Evolutionary conservation across 1,140 invertebrate species (phyloP).

Genomic region (Protaetia brevitarsis): DNA sequence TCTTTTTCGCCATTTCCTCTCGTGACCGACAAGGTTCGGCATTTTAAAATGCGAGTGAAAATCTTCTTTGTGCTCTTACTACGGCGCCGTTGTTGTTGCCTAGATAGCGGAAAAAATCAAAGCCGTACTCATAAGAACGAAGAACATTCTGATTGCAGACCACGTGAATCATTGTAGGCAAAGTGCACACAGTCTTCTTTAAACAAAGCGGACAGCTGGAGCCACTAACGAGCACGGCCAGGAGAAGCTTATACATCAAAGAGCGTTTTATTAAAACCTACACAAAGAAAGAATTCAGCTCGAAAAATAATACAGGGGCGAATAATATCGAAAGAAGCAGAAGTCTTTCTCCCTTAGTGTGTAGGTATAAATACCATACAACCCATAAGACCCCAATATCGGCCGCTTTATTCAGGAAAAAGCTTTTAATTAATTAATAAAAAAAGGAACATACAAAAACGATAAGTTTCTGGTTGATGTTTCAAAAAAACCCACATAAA

Average conservation of each 20-base stretch:
- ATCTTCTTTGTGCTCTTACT: conserved; percentile 18
- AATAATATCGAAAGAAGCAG: conserved; percentile 14
- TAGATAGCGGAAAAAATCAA: conserved; percentile 19
- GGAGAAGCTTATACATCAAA: conserved; percentile 35
- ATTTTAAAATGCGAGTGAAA: background rate
- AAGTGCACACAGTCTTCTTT: conserved; percentile 41
- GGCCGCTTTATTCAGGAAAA: too few species aligned
- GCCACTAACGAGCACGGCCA: conserved; percentile 38
- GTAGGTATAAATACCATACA: too few species aligned
- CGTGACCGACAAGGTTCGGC: background rate
- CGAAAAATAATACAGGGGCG: conserved; percentile 32
- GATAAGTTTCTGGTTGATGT: too few species aligned
- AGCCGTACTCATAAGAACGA: background rate
- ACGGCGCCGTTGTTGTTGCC: background rate
- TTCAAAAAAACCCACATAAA: too few species aligned
- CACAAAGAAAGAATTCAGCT: conserved; percentile 38
- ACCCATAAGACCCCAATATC: too few species aligned
- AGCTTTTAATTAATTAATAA: too few species aligned
- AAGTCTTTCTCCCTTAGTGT: too few species aligned
- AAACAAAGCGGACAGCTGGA: conserved; percentile 40
- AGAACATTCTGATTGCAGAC: conserved; percentile 35
- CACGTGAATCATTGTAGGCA: conserved; percentile 39
- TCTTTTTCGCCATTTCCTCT: background rate
- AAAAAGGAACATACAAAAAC: too few species aligned
- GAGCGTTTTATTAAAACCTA: conserved; percentile 40